These are phyloP conservation scores for Venturia canescens DNA, from an alignment of 1,140 invertebrate genomes.

Conservation along the genomic window DNA sequence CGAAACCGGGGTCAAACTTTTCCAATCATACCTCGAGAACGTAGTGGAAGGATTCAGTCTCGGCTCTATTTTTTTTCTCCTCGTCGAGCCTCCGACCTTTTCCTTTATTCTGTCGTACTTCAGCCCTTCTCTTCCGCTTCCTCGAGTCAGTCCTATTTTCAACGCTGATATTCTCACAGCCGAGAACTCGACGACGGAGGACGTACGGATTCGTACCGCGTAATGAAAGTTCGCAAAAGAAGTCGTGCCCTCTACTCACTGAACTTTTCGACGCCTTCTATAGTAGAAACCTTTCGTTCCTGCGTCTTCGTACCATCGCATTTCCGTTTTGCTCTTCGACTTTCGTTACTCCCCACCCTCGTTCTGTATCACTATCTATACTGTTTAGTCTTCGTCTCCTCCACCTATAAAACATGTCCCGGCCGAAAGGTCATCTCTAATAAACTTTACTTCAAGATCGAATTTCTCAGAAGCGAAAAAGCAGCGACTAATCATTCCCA, in stretches of 20 bases:
- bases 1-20: constrained; percentile 60
- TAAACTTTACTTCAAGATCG: too few species aligned
- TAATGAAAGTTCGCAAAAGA: constrained; percentile 66
- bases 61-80: neutral
- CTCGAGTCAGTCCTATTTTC: neutral
- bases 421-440: too few species aligned
- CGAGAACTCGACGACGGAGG: constrained; percentile 5
- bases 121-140: neutral
- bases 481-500: too few species aligned
- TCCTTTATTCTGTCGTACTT: constrained; percentile 18
- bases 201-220: constrained; percentile 46
- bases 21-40: constrained; percentile 66
- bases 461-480: too few species aligned
- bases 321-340: neutral
- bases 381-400: neutral
- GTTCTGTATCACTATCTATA: neutral
- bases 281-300: constrained; percentile 41
- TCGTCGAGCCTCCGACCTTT: neutral
- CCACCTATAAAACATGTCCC: neutral
- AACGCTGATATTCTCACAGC: neutral
- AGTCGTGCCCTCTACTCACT: constrained; percentile 45
- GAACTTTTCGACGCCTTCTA: constrained; percentile 51
- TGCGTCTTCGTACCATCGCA: constrained; percentile 36
- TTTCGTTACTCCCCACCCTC: neutral
- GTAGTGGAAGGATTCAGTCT: neutral